Base-by-base conservation (phyloP, 2,888 invertebrate genomes). In the Chirona hameri region DNA sequence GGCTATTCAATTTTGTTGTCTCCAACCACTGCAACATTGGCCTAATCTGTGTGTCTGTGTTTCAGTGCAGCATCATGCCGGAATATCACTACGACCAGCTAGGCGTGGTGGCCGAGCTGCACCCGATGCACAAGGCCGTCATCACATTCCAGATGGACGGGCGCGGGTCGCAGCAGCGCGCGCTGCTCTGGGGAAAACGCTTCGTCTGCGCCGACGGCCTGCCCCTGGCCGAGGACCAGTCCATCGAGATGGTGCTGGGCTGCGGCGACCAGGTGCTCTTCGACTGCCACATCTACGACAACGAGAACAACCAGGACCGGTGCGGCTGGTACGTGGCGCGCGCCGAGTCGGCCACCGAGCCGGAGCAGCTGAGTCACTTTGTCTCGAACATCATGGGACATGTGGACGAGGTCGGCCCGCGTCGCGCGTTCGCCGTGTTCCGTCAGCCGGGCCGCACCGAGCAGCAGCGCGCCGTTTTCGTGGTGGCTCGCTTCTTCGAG, bases 311-410 rank as follows among this genome's bases (percentile, higher is more conserved):
- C 76, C 39, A 39, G 76, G 76, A 76, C 39, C 76, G 76, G 9
- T 76, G 76, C 46, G 46, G 10, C 24, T 76, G 76, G 76, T 76
- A 46, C 76, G 39, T 76, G 76, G 39, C 24, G 76, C 76, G 76
- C 39, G 76, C 76, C 9, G 18, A 76, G 76, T 15, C 18, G 76
- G 76, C 76, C 24, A 7, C 24, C 46, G 9, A 24, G 14, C 27
- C 46, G 7, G 31, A 18, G 31, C 39, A 12, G 24, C 46, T 3
- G 24, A 24, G 76, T 46, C 10, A 24, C 24, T 3, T 76, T 5
- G 39, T 24, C 24, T 39, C 76, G 21, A 76, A 76, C 76, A 39
- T 46, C 39, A 46, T 12, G 46, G 76, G 12, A 24, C 46, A 9
- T 1, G 46, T 76, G 39, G 76, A 46, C 21, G 76, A 76, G 76